Conservation (phyloP, 2,797 vertebrate genomes). For the Anisognathus igniventris region DNA sequence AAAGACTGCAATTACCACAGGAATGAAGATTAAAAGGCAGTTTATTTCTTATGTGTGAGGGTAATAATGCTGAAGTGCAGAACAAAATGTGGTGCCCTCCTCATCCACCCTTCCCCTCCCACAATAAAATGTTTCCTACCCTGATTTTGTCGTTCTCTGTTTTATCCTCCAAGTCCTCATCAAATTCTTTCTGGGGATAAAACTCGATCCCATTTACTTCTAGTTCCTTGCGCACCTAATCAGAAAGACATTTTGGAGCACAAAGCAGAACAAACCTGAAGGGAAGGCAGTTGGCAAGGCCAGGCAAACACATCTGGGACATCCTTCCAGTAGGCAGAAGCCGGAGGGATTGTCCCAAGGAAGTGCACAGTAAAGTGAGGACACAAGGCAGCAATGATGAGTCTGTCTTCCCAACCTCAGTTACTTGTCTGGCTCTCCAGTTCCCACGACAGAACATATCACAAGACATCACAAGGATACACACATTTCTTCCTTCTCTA, state of each 20-base stretch:
- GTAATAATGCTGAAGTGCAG: neutral
- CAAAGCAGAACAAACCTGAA: neutral
- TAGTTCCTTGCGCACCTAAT: constrained; percentile 88
- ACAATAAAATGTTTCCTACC: constrained; percentile 74
- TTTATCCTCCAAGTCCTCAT: constrained; percentile 97
- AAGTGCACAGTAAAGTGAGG: neutral
- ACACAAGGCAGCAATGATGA: neutral
- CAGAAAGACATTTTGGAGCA: constrained; percentile 17
- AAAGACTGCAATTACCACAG: neutral
- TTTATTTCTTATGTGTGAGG: neutral
- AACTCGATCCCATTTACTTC: constrained; percentile 92
- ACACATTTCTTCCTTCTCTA: neutral
- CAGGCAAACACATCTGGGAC: neutral
- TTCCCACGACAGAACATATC: neutral
- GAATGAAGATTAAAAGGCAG: neutral
- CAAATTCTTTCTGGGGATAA: constrained; percentile 97
- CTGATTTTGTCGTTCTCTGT: constrained; percentile 98
- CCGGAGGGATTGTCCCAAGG: neutral
- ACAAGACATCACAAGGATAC: neutral
- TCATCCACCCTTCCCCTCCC: neutral
- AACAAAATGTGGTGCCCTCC: neutral
- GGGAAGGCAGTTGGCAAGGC: neutral
- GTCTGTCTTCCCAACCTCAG: neutral
- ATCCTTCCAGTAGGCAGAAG: neutral
- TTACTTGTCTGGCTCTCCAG: neutral